Evolutionary conservation across 2,797 vertebrate genomes (phyloP), one percentile per base, ranked within the genome.

Genomic region (Peromyscus nudipes): DNA sequence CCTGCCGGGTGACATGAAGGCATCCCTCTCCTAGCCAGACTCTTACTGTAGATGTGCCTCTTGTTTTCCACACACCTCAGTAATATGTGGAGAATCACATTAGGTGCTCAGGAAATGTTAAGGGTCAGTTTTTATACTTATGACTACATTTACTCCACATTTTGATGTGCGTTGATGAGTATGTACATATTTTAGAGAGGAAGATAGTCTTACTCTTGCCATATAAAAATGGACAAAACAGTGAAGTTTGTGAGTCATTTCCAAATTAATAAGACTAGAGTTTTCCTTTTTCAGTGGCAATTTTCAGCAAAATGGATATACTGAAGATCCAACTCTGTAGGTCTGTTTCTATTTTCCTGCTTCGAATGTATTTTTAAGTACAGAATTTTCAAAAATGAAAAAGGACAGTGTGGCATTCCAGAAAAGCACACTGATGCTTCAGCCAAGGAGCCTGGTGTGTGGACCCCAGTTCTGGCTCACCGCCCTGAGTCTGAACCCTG

Each of bases 271-370:
- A n/a, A 91, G 25, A 57, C 13, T 40, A 62, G 62, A 81, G 49
- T 37, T 95, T 87, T 92, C 93, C 79, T 92, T 73, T 64, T 49
- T 96, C 46, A 77, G 67, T 57, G 80, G 21, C 52, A 67, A 49
- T 94, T 92, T 84, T 31, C 46, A 90, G 40, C 40, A 67, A 89
- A 84, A 91, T 23, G 57, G 34, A 17, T 94, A 62, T 43, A 0
- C 86, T n/a, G 60, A 73, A 88, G n/a, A 17, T n/a, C 13, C n/a
- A 92, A 71, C 19, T 21, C 40, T 3, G 5, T 43, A 96, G 52
- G 17, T 57, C 62, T n/a, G 17, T 69, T 81, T 73, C 40, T 73
- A 34, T 86, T 81, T 91, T 79, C 71, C 16, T 92, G 37, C 69
- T 89, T 80, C 37, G 14, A n/a, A 11, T 52, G 71, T n/a, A 65